Conservation (phyloP, 2,797 vertebrate genomes). For the Danionella dracula region DNA sequence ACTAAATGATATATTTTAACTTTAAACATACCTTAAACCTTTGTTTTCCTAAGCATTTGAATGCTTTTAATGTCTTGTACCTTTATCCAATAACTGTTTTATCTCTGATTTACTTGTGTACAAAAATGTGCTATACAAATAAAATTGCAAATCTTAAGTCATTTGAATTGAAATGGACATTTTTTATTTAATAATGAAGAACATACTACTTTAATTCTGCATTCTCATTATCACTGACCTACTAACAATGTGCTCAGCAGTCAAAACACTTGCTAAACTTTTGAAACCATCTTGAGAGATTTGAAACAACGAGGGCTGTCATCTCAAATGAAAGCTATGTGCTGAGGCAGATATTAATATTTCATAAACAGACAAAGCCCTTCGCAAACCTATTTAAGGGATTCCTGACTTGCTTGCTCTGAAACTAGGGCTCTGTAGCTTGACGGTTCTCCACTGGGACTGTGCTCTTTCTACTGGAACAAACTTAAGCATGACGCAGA, state of each 20-base stretch:
- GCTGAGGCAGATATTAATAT: conserved; percentile 37
- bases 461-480: not conserved
- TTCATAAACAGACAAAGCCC: conserved; percentile 24
- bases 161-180: too few species aligned
- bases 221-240: conserved; percentile 14
- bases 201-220: conserved; percentile 1
- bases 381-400: conserved; percentile 29
- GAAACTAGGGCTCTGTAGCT: not conserved
- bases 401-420: not conserved
- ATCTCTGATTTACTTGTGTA: too few species aligned
- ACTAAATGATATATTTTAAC: too few species aligned
- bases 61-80: too few species aligned
- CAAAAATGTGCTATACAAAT: too few species aligned
- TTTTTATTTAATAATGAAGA: too few species aligned
- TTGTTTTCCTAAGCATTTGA: too few species aligned
- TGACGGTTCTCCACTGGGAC: not conserved
- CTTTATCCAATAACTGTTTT: too few species aligned
- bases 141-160: too few species aligned
- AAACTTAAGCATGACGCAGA: not conserved
- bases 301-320: conserved; percentile 33
- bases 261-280: conserved; percentile 19
- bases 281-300: conserved; percentile 5
- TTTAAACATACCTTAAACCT: too few species aligned
- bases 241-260: conserved; percentile 7
- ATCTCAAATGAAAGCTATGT: conserved; percentile 9